Percentiles rank a stretch among this genome's conserved stretches.
Evolutionary conservation across 2,113 vertebrate genomes (phyloP).

Genomic region (Macaca mulatta): DNA sequence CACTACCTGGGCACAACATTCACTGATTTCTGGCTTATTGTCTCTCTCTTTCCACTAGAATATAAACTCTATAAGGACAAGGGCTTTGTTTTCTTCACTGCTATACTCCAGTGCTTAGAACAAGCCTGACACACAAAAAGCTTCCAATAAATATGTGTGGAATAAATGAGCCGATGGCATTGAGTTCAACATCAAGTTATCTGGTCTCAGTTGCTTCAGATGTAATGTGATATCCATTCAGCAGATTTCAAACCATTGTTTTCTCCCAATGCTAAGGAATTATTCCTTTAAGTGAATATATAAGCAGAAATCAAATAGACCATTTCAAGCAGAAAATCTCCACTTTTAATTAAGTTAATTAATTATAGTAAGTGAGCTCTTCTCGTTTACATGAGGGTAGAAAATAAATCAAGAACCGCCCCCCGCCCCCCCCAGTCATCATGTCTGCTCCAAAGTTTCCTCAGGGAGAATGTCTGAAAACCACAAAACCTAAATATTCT

Average conservation of each 20-base stretch:
- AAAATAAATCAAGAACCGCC: background rate
- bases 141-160: background rate
- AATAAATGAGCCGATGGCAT: background rate
- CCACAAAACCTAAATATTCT: background rate
- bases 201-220: background rate
- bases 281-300: background rate
- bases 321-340: slow-evolving; percentile 25
- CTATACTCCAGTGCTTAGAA: background rate
- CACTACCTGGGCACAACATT: background rate
- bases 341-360: slow-evolving; percentile 24
- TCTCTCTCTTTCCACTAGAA: background rate
- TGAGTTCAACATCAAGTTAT: background rate
- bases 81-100: background rate
- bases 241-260: background rate
- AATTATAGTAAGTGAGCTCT: background rate
- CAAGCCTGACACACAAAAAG: background rate
- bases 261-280: background rate
- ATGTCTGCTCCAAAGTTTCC: background rate
- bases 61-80: background rate
- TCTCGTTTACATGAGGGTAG: background rate
- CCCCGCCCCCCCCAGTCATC: background rate
- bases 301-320: slow-evolving; percentile 8
- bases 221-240: background rate
- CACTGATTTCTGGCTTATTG: background rate
- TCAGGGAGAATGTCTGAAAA: slow-evolving; percentile 14